Percentiles rank a stretch among this genome's conserved stretches.
These are phyloP conservation scores for Parascotia fuliginaria DNA, from an alignment of 2,888 invertebrate species.

Conservation along the genomic window DNA sequence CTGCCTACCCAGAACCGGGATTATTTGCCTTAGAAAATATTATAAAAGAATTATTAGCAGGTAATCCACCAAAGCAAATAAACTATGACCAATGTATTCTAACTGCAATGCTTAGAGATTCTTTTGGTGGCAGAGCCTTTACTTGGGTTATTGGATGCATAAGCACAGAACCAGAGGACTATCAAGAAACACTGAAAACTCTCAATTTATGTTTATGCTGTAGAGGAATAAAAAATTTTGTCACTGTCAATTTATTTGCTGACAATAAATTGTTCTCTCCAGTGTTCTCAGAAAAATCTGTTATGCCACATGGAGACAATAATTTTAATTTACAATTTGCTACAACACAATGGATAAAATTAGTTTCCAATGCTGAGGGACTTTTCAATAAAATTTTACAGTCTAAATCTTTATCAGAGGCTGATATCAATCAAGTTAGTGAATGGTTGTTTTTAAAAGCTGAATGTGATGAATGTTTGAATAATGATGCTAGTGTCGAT, in stretches of 20 bases:
- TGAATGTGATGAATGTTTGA: slow-evolving; percentile 94
- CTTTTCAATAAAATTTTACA: slow-evolving; percentile 91
- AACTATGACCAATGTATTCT: slow-evolving; percentile 88
- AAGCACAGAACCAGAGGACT: slow-evolving; percentile 89
- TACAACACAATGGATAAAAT: slow-evolving; percentile 92
- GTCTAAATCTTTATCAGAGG: slow-evolving; percentile 89
- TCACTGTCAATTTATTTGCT: slow-evolving; percentile 89
- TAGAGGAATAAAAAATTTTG: slow-evolving; percentile 89
- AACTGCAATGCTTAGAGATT: slow-evolving; percentile 89
- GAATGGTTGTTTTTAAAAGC: slow-evolving; percentile 95
- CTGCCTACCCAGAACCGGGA: slow-evolving; percentile 86
- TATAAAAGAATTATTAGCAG: slow-evolving; percentile 85
- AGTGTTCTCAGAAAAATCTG: slow-evolving; percentile 73
- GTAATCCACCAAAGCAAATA: slow-evolving; percentile 81
- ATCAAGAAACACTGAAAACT: slow-evolving; percentile 89
- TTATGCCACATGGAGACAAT: slow-evolving; percentile 63
- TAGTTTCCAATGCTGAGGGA: slow-evolving; percentile 94
- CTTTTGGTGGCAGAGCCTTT: slow-evolving; percentile 91
- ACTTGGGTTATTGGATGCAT: slow-evolving; percentile 90
- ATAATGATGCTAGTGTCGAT: slow-evolving; percentile 81
- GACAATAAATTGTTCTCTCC: slow-evolving; percentile 88
- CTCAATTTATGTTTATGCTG: slow-evolving; percentile 88
- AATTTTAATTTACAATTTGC: slow-evolving; percentile 92
- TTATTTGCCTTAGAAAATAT: slow-evolving; percentile 89
- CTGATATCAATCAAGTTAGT: slow-evolving; percentile 90